These are phyloP conservation scores for Chunga burmeisteri DNA, from an alignment of 2,113 vertebrate species.

Conservation along the genomic window DNA sequence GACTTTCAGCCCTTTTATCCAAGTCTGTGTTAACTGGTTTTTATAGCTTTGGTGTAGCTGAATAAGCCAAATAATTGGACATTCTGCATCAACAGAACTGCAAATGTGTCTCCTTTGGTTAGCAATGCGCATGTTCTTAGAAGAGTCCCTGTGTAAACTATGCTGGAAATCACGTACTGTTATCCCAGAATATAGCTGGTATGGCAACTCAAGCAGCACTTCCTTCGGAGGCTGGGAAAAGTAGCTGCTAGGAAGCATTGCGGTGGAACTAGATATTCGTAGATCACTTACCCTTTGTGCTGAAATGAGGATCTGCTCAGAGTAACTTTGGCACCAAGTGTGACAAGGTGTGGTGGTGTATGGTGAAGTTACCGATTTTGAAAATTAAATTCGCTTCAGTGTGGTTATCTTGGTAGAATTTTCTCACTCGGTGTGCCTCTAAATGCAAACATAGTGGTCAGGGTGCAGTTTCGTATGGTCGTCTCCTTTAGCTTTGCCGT, in stretches of 20 bases:
- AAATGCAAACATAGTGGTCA: neutral
- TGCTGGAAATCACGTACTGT: neutral
- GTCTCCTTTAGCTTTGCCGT: neutral
- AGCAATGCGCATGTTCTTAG: neutral
- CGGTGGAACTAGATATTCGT: neutral
- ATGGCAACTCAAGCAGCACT: neutral
- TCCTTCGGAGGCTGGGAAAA: neutral
- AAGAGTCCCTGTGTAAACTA: neutral
- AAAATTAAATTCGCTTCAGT: neutral
- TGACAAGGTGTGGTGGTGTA: neutral
- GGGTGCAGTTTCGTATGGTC: too few species aligned
- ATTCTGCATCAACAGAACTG: neutral
- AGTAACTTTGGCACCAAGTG: neutral
- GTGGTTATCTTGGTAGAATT: neutral
- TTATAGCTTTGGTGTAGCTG: neutral
- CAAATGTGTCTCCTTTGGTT: neutral
- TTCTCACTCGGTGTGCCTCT: neutral
- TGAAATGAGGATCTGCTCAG: neutral
- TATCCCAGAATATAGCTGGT: neutral
- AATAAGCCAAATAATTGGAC: neutral
- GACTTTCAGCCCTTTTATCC: neutral
- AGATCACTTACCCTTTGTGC: neutral
- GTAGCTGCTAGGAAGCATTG: neutral
- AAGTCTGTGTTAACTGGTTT: neutral
- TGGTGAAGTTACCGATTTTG: neutral